phyloP scores from a whole-genome alignment of 2,888 invertebrate genomes.

The Dicranocentrus wangi region DNA sequence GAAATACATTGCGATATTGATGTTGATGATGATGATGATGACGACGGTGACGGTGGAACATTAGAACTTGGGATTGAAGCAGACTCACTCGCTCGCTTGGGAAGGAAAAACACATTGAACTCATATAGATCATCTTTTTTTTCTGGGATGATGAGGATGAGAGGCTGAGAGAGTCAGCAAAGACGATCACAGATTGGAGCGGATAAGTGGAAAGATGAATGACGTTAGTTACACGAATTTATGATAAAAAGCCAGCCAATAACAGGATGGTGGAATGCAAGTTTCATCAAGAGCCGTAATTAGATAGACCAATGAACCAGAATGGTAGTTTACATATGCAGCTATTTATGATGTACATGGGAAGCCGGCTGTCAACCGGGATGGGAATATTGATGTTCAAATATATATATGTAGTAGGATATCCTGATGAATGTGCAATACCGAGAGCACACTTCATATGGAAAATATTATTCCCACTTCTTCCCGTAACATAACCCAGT shows the following conservation, averaged over 20 bases:
- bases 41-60: too few species aligned
- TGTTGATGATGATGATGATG: too few species aligned
- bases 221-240: slow-evolving; percentile 16
- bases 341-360: too few species aligned
- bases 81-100: too few species aligned
- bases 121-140: neutral
- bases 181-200: slow-evolving; percentile 9
- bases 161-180: too few species aligned
- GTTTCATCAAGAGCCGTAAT: slow-evolving; percentile 7
- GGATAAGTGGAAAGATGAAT: slow-evolving; percentile 19
- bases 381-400: too few species aligned
- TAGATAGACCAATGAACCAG: slow-evolving; percentile 11
- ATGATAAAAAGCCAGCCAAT: slow-evolving; percentile 7
- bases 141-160: neutral
- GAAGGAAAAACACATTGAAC: too few species aligned
- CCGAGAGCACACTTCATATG: slow-evolving; percentile 8
- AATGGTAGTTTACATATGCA: too few species aligned
- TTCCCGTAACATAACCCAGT: slow-evolving; percentile 13
- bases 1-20: neutral
- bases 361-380: too few species aligned
- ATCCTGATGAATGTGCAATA: too few species aligned
- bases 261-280: neutral
- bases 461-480: slow-evolving; percentile 28
- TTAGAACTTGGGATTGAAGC: too few species aligned
- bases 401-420: too few species aligned